Evolutionary conservation across 2,797 vertebrate genomes (phyloP), one percentile per base, ranked within the genome.

Genomic region (Centropyge bicolor): DNA sequence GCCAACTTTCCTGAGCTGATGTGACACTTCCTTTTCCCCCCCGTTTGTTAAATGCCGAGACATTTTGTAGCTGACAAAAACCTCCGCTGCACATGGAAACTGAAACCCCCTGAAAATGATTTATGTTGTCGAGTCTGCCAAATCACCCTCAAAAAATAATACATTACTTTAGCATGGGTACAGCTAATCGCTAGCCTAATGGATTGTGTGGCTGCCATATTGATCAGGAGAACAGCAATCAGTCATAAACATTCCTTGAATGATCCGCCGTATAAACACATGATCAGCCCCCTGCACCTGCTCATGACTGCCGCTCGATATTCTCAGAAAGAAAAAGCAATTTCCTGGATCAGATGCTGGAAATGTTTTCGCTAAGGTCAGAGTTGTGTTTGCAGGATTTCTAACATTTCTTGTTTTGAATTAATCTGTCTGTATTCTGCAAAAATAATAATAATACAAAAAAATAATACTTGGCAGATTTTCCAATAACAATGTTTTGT

Each of bases 181-280:
- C 88, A 88, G 90, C 89, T 94, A 95, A 93, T 95, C 87, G 75
- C 90, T 89, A 78, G 77, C 66, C 87, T 91, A 89, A 93, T 94
- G 91, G 90, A 93, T 93, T 88, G 80, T 89, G 86, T 78, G 83
- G 79, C 90, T 86, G 86, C 85, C 77, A 76, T 93, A 94, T 95
- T 91, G 94, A 95, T 94, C 88, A 68, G 43, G 24, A 65, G 59
- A 38, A 59, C 79, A 82, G 81, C 63, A 78, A 84, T 92, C 88
- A 91, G 82, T 93, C 89, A 91, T 80, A 84, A 82, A 84, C 83
- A 81, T 78, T 88, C 84, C 81, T 84, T 54, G 82, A 91, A 82
- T 87, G 86, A 83, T 89, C 78, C 80, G 11, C 63, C 84, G 59
- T 78, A 85, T 76, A 73, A 88, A 90, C 76, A 84, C 66, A 72